Evolutionary conservation across 2,888 invertebrate genomes (phyloP).

Genomic region (Andrena flavipes): DNA sequence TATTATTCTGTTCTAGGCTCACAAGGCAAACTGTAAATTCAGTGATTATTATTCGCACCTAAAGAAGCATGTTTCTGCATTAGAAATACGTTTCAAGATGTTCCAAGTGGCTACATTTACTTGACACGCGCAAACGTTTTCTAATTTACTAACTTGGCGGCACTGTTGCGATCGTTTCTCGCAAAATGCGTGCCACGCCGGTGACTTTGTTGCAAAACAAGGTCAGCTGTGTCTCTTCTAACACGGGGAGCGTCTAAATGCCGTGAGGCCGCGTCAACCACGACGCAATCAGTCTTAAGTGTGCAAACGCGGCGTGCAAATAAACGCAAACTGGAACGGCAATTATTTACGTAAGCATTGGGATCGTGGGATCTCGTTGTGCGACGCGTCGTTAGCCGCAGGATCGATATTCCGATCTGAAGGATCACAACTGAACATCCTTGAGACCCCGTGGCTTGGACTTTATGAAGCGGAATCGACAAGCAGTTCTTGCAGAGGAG

Average conservation of each 20-base stretch:
- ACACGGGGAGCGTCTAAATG: slow-evolving; percentile 13
- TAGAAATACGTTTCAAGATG: too few species aligned
- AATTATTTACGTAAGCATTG: slow-evolving; percentile 62
- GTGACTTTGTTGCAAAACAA: slow-evolving; percentile 13
- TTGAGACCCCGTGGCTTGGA: neutral
- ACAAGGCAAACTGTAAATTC: too few species aligned
- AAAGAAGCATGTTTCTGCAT: too few species aligned
- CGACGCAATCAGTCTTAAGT: slow-evolving; percentile 44
- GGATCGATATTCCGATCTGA: slow-evolving; percentile 52
- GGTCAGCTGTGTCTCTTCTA: neutral
- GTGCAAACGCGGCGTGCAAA: slow-evolving; percentile 41
- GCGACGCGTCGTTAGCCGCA: slow-evolving; percentile 51
- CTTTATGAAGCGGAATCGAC: too few species aligned
- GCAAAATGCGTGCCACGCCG: neutral
- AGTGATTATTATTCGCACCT: too few species aligned
- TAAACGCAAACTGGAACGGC: slow-evolving; percentile 48
- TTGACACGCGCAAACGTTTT: too few species aligned
- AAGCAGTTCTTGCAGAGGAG: too few species aligned
- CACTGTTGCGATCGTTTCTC: neutral
- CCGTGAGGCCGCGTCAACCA: slow-evolving; percentile 17
- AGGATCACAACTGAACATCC: slow-evolving; percentile 32
- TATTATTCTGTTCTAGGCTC: too few species aligned
- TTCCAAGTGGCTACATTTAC: too few species aligned
- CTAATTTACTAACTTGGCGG: too few species aligned
- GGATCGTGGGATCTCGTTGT: slow-evolving; percentile 58